Evolutionary conservation across 1,140 invertebrate genomes (phyloP), one percentile per base, ranked within the genome.

Genomic region (Neotoxoptera formosana): DNA sequence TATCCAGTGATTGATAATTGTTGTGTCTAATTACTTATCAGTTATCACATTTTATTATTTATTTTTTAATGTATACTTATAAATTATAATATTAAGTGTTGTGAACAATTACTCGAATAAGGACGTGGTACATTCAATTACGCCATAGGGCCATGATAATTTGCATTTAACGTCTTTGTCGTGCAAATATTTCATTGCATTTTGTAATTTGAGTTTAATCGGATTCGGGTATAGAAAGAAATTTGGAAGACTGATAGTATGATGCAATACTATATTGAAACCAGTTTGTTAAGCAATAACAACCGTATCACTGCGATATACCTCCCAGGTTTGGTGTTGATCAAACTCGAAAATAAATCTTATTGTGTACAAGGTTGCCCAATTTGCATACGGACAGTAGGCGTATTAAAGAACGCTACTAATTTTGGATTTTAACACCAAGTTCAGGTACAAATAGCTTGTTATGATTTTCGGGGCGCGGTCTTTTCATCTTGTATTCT

Each of bases 401-500:
- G 89, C 53, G 89, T 90, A 90, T 67, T 67, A 17, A 90, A 90
- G 89, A 90, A 67, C 89, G 56, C 56, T 90, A 90, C 89, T 90
- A 90, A 90, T 90, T 90, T 90, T 90, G 56, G 67, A 90, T 90
- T 90, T 90, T 90, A 90, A 90, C 89, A 90, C 89, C 89, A 90
- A 67, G 25, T 67, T 90, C 36, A 90, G 53, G 25, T 56, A 90
- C 56, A 90, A 90, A 90, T 90, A 90, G 36, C 53, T 90, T 90
- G 30, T 67, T 90, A 90, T 90, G 53, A 90, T 90, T 90, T 90
- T 90, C 21, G 36, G 88, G 89, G 89, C 34, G 89, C 56, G 89
- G 89, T 67, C 67, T 89, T 90, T 90, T 67, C 89, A 90, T 90
- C 51, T 67, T 7, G 89, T 90, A 14, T 67, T 67, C 89, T 90